These are phyloP conservation scores for Thryonomys swinderianus DNA, from an alignment of 2,113 vertebrate species.

Conservation along the genomic window DNA sequence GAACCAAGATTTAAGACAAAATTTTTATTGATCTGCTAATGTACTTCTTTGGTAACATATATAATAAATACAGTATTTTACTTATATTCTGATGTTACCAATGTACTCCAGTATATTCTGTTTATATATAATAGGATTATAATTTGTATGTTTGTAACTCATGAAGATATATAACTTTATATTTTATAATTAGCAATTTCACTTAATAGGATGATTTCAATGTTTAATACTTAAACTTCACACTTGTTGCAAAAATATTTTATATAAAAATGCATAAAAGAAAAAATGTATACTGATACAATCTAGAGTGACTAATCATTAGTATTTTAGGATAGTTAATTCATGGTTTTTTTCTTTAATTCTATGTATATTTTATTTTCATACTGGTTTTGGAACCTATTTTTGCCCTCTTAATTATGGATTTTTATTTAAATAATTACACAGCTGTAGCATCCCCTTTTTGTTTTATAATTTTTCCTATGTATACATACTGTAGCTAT, in stretches of 20 bases:
- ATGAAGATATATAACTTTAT: background rate
- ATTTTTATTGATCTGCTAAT: background rate
- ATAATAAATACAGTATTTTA: background rate
- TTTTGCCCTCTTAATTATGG: background rate
- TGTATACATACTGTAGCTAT: background rate
- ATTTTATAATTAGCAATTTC: background rate
- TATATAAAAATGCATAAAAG: background rate
- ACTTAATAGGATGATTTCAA: background rate
- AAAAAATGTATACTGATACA: background rate
- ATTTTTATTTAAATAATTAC: background rate
- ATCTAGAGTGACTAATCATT: background rate
- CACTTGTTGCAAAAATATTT: background rate
- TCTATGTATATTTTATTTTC: background rate
- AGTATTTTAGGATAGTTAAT: background rate
- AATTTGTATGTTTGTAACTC: background rate
- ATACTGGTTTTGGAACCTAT: background rate
- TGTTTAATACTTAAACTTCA: background rate
- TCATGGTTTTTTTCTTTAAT: background rate
- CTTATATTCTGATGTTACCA: background rate
- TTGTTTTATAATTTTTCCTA: conserved; percentile 19
- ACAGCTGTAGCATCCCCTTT: background rate
- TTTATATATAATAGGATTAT: background rate
- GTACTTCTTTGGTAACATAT: background rate
- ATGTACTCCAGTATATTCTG: background rate
- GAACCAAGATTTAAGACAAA: background rate